Percentiles rank a stretch among this genome's conserved stretches.
Evolutionary conservation across 1,140 invertebrate species (phyloP).

Genomic region (Pararge aegeria): DNA sequence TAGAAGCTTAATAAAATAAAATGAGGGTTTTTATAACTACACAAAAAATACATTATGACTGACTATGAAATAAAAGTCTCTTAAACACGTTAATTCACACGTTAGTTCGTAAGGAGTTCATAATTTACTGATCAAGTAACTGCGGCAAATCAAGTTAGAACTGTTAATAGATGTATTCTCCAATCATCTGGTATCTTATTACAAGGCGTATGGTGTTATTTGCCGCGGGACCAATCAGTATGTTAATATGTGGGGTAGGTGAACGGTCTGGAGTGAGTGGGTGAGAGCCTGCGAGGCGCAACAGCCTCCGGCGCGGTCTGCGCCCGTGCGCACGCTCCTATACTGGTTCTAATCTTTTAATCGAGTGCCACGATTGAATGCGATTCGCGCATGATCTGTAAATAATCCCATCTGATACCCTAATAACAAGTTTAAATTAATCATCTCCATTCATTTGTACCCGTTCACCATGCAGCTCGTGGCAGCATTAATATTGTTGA

Average conservation of each 20-base stretch:
- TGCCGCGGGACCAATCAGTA: conserved; percentile 61
- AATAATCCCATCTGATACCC: background rate
- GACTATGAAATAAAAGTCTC: too few species aligned
- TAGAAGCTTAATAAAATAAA: too few species aligned
- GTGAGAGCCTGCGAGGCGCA: conserved; percentile 45
- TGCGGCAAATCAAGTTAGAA: conserved; percentile 55
- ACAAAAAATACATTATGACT: too few species aligned
- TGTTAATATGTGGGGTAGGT: conserved; percentile 72
- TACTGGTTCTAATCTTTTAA: conserved; percentile 19
- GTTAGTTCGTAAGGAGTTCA: too few species aligned
- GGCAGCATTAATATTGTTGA: conserved; percentile 32
- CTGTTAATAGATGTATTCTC: conserved; percentile 48
- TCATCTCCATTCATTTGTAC: conserved; percentile 18
- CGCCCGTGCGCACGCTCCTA: conserved; percentile 61
- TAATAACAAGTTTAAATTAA: conserved; percentile 8
- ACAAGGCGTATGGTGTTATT: conserved; percentile 54
- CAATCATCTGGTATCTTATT: conserved; percentile 51
- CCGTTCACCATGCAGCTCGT: conserved; percentile 34
- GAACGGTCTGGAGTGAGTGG: conserved; percentile 69
- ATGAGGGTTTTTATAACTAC: too few species aligned
- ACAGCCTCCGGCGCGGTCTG: conserved; percentile 59
- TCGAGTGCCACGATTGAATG: conserved; percentile 12
- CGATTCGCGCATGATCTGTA: conserved; percentile 4
- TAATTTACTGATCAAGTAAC: background rate
- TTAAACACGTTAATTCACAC: too few species aligned